phyloP scores from a whole-genome alignment of 2,888 invertebrate species.

The Alitta virens region DNA sequence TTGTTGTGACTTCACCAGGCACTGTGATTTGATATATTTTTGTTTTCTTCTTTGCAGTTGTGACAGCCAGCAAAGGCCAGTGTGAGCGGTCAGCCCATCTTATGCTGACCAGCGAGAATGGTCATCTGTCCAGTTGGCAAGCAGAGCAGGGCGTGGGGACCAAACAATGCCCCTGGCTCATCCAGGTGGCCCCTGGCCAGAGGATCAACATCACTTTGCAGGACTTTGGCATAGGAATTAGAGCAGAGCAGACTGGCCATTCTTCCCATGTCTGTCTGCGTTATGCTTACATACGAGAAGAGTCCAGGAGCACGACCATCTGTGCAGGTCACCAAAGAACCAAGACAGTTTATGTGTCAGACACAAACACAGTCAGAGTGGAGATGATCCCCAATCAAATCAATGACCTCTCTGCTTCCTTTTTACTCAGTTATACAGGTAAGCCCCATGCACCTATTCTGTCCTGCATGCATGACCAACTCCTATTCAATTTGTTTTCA shows the following conservation, averaged over 20 bases:
- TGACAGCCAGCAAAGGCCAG: not conserved
- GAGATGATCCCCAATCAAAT: slow-evolving; percentile 6
- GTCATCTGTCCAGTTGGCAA: not conserved
- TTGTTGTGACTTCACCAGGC: too few species aligned
- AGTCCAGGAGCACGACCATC: slow-evolving; percentile 3
- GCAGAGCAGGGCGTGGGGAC: slow-evolving; percentile 11
- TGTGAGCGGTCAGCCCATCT: slow-evolving; percentile 1
- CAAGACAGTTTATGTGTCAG: slow-evolving; percentile 9
- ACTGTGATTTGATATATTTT: too few species aligned
- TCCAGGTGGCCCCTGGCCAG: slow-evolving; percentile 17
- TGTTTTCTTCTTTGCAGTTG: slow-evolving; percentile 2
- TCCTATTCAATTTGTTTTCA: too few species aligned
- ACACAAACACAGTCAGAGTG: slow-evolving; percentile 2
- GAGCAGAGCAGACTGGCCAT: not conserved
- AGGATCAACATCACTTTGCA: slow-evolving; percentile 23
- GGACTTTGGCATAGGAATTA: slow-evolving; percentile 16
- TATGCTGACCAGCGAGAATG: not conserved
- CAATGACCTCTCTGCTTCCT: not conserved
- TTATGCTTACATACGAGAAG: slow-evolving; percentile 4
- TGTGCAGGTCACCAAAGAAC: slow-evolving; percentile 7
- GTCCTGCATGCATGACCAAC: too few species aligned
- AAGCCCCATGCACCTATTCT: not conserved
- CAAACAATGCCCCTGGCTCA: slow-evolving; percentile 20
- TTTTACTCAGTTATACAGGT: slow-evolving; percentile 8
- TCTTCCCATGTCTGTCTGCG: slow-evolving; percentile 11